phyloP scores from a whole-genome alignment of 1,140 invertebrate genomes.

The Chionoecetes opilio region DNA sequence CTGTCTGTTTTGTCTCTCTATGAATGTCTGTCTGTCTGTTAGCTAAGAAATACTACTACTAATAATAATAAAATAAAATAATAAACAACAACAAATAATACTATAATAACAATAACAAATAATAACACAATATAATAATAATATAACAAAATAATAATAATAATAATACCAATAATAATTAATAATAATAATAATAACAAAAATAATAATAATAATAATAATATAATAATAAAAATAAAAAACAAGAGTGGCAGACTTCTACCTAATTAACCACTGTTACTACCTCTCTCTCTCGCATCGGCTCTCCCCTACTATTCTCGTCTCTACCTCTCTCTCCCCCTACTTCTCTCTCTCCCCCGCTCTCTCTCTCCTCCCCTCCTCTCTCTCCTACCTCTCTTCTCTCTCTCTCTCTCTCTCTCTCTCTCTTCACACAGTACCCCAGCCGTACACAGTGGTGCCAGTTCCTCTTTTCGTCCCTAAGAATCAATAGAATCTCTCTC shows the following conservation, averaged over 20 bases:
- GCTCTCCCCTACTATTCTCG: neutral
- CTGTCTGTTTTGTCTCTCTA: conserved; percentile 14
- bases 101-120: neutral
- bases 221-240: neutral
- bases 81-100: too few species aligned
- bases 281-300: conserved; percentile 48
- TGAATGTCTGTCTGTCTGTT: conserved; percentile 10
- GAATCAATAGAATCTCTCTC: conserved; percentile 9
- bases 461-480: neutral
- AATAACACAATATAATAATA: neutral
- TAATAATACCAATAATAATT: conserved; percentile 1
- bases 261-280: neutral
- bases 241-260: neutral
- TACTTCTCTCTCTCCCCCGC: neutral
- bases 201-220: neutral
- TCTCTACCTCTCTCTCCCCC: conserved; percentile 50
- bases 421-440: conserved; percentile 18
- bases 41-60: neutral
- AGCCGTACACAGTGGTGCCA: neutral
- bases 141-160: neutral
- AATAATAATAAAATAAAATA: too few species aligned
- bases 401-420: conserved; percentile 61
- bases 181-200: neutral
- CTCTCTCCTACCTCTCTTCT: conserved; percentile 45
- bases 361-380: neutral